phyloP scores from a whole-genome alignment of 1,140 invertebrate species.

The Macrostomum lignano region DNA sequence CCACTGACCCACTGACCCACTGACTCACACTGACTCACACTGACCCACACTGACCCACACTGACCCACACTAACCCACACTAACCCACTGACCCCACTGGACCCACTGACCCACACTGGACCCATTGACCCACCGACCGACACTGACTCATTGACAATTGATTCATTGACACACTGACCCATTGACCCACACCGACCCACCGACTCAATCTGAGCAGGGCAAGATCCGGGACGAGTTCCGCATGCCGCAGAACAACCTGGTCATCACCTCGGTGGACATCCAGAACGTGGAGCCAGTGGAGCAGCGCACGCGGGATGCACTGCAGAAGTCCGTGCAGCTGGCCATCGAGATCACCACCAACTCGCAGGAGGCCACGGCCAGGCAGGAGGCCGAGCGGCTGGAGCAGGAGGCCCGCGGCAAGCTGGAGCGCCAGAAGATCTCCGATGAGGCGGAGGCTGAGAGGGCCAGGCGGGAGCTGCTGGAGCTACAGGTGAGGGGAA shows the following conservation, averaged over 20 bases:
- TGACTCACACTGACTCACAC: no score
- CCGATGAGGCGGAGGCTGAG: slow-evolving; percentile 15
- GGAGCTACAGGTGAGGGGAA: slow-evolving; percentile 13
- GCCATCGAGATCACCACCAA: slow-evolving; percentile 25
- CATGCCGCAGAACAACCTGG: slow-evolving; percentile 29
- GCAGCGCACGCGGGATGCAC: slow-evolving; percentile 18
- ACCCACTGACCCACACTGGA: no score
- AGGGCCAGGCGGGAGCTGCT: slow-evolving; percentile 13
- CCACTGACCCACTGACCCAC: no score
- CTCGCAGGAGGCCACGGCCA: slow-evolving; percentile 9
- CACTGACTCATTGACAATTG: no score
- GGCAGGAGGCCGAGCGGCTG: slow-evolving; percentile 13
- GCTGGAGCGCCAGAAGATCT: slow-evolving; percentile 16
- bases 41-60: no score
- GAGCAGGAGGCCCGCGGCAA: slow-evolving; percentile 16
- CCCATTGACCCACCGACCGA: no score
- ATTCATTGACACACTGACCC: no score
- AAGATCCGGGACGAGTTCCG: slow-evolving; percentile 23
- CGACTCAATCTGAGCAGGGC: no score
- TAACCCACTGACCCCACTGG: no score
- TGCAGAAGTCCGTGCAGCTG: slow-evolving; percentile 20
- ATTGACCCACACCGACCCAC: no score
- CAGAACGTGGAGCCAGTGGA: slow-evolving; percentile 21
- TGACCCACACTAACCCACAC: no score
- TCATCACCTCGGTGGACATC: slow-evolving; percentile 18